Percentiles rank a stretch among this genome's conserved stretches.
Conservation (phyloP, 2,113 vertebrate species). For the Mormyrus lacerda region DNA sequence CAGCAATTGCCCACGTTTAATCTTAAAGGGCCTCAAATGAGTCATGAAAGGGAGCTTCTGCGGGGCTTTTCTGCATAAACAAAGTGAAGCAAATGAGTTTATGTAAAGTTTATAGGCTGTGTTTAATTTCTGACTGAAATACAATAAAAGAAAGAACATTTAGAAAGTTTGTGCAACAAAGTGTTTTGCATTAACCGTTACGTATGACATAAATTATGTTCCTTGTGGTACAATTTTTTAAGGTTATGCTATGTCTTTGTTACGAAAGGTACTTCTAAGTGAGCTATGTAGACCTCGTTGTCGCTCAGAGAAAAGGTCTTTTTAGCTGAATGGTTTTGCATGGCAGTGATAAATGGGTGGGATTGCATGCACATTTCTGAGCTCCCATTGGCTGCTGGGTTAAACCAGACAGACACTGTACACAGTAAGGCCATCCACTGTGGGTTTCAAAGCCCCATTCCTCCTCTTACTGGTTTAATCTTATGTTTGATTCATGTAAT, state of each 20-base stretch:
- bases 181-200: not conserved
- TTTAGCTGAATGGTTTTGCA: no score
- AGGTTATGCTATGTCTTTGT: no score
- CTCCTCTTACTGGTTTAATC: not conserved
- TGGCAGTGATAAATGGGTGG: no score
- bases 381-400: no score
- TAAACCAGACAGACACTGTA: not conserved
- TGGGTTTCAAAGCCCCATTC: not conserved
- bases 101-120: not conserved
- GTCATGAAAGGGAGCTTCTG: not conserved
- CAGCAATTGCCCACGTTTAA: not conserved
- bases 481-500: not conserved
- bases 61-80: not conserved
- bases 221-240: no score
- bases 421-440: not conserved
- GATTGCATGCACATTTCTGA: no score
- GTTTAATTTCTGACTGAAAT: not conserved
- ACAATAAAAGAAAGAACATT: not conserved
- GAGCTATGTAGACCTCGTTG: no score
- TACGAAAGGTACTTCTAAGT: no score
- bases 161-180: no score
- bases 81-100: not conserved
- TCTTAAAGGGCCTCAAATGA: not conserved
- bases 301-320: no score
- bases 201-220: not conserved